Evolutionary conservation across 2,797 vertebrate species (phyloP).

Genomic region (Odontamblyopus rebecca): DNA sequence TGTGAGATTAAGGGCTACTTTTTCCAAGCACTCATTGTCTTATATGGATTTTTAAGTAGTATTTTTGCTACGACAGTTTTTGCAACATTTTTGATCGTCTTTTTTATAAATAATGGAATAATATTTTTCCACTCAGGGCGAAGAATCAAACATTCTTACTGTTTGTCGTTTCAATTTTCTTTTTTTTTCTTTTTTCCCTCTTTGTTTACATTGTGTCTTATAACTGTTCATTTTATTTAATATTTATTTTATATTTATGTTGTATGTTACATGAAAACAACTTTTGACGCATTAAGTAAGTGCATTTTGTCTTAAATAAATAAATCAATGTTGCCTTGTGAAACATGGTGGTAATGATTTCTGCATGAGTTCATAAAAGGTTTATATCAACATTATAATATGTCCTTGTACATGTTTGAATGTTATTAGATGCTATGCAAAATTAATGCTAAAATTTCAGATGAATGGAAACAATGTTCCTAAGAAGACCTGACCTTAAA

Average conservation of each 20-base stretch:
- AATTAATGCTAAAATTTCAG: background rate
- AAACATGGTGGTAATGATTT: background rate
- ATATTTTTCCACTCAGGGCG: slow-evolving; percentile 71
- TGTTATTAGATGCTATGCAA: too few species aligned
- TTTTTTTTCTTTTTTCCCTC: slow-evolving; percentile 30
- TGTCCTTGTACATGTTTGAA: too few species aligned
- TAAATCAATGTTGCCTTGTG: slow-evolving; percentile 59
- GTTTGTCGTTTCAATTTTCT: slow-evolving; percentile 44
- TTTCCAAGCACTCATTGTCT: slow-evolving; percentile 55
- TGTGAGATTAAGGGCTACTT: slow-evolving; percentile 35
- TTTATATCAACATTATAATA: background rate
- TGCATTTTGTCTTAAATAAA: slow-evolving; percentile 65
- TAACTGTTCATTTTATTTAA: slow-evolving; percentile 77
- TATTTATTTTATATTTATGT: slow-evolving; percentile 85
- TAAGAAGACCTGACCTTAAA: background rate
- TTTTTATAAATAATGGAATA: slow-evolving; percentile 42
- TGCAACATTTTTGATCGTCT: slow-evolving; percentile 39
- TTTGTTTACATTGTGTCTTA: slow-evolving; percentile 72
- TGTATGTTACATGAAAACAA: slow-evolving; percentile 59
- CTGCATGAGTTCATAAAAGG: background rate
- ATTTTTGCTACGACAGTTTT: slow-evolving; percentile 21
- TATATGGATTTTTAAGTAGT: slow-evolving; percentile 43
- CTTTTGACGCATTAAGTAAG: slow-evolving; percentile 35
- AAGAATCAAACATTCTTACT: slow-evolving; percentile 54
- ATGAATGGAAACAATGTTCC: background rate